phyloP scores from a whole-genome alignment of 1,140 invertebrate genomes.

The Drusus annulatus region DNA sequence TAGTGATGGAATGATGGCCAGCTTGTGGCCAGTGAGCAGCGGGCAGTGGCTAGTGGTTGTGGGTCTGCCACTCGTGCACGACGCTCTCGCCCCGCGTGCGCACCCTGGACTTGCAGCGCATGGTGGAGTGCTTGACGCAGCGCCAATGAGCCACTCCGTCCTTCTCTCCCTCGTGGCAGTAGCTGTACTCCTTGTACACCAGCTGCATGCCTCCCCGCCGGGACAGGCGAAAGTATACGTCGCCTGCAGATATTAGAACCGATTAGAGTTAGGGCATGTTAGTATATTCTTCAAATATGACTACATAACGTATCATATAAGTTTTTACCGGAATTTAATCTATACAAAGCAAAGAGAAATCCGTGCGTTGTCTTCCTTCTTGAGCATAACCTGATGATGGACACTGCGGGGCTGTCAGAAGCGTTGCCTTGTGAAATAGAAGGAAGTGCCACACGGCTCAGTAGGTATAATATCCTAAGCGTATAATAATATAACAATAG shows the following conservation, averaged over 20 bases:
- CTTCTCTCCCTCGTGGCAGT: conserved; percentile 40
- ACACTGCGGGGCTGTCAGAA: too few species aligned
- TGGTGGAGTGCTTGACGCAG: conserved; percentile 40
- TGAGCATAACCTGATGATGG: too few species aligned
- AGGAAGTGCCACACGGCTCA: too few species aligned
- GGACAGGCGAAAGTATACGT: conserved; percentile 35
- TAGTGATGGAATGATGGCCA: too few species aligned
- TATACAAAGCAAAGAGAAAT: too few species aligned
- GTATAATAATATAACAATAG: too few species aligned
- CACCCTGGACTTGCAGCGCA: conserved; percentile 39
- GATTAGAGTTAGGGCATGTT: neutral
- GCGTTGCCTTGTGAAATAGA: too few species aligned
- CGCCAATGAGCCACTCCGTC: conserved; percentile 43
- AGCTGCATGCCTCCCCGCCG: conserved; percentile 44
- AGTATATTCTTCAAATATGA: too few species aligned
- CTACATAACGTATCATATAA: too few species aligned
- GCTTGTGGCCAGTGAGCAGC: neutral
- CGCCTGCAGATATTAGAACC: conserved; percentile 18
- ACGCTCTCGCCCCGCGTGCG: conserved; percentile 37
- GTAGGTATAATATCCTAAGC: too few species aligned
- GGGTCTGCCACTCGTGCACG: conserved; percentile 39
- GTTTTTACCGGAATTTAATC: too few species aligned
- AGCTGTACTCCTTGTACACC: conserved; percentile 45
- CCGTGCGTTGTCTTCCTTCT: too few species aligned
- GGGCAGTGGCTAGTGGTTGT: conserved; percentile 48